Evolutionary conservation across 1,140 invertebrate species (phyloP), one percentile per base, ranked within the genome.

Genomic region (Sycophila sp.): DNA sequence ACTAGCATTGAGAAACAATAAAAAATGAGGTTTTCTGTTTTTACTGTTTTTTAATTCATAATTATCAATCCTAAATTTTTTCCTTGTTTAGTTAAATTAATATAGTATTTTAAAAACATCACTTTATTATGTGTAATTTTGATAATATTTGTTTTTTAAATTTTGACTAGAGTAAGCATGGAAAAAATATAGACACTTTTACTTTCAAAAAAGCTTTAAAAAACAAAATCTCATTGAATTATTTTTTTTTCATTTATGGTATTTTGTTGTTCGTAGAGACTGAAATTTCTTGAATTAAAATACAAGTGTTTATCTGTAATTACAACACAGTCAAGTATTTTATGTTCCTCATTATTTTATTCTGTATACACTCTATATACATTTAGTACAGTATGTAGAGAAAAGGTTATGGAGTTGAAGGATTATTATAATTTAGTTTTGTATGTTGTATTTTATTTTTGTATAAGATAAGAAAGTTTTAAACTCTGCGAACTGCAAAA

Each of bases 371-470:
- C 30, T 32, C n/a, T 32, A 47, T 11, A 28, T 55, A 34, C 7
- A 28, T 24, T 26, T 24, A 32, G 4, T n/a, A n/a, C 10, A 17
- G 34, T 55, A 8, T 10, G 28, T 17, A 55, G 11, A 32, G 11
- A 55, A 32, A 32, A 55, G 6, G 51, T 30, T 55, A 32, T 30
- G 30, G 15, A 42, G 10, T 55, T 55, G 17, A 30, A 4, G 17
- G n/a, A 26, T 58, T 38, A 36, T 36, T 36, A n/a, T n/a, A n/a
- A n/a, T 56, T 58, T 58, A 53, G 24, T 53, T 32, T 22, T 49
- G 24, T 34, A 49, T 34, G 7, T 7, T 32, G 19, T 49, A 40
- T 49, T 34, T 49, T 30, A 30, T 19, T 55, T 34, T 51, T 51
- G 30, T 65, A 51, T 1, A 65, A 53, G 4, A 24, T 13, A 5